Percentiles rank a stretch among this genome's conserved stretches.
phyloP scores from a whole-genome alignment of 2,888 invertebrate species.

The Rhagium mordax region DNA sequence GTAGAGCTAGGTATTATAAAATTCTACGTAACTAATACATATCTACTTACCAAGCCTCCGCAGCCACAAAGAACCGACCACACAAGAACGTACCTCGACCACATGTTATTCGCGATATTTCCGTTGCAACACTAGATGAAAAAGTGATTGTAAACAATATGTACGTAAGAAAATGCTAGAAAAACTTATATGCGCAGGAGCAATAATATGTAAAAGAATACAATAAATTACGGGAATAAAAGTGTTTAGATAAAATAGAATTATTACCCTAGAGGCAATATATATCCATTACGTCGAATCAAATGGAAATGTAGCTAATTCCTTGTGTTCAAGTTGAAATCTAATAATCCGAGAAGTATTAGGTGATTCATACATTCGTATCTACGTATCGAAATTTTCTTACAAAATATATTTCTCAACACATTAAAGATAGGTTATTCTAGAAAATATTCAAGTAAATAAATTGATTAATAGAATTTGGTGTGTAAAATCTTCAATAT shows the following conservation, averaged over 20 bases:
- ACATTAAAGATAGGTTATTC: too few relatives aligned
- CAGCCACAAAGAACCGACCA: background rate
- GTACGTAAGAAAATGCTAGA: background rate
- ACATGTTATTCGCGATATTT: background rate
- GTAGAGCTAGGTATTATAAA: too few relatives aligned
- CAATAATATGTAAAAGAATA: background rate
- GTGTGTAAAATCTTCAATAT: too few relatives aligned
- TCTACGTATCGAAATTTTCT: too few relatives aligned
- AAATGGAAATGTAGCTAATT: background rate
- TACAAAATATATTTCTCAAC: too few relatives aligned
- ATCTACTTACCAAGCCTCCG: constrained; percentile 3
- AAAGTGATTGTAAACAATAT: background rate
- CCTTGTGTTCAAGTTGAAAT: background rate
- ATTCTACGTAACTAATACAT: background rate
- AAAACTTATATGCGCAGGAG: background rate
- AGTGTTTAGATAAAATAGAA: background rate
- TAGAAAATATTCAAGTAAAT: too few relatives aligned
- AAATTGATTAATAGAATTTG: too few relatives aligned
- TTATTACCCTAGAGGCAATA: background rate
- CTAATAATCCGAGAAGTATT: background rate
- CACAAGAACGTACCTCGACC: background rate
- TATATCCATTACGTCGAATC: background rate
- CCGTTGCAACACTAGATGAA: background rate
- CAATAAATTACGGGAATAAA: background rate
- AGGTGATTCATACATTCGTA: too few relatives aligned